A percentile compares a stretch with the other conserved stretches of the same genome.
Conservation (phyloP, 1,140 invertebrate genomes). For the Geopemphigus sp. region DNA sequence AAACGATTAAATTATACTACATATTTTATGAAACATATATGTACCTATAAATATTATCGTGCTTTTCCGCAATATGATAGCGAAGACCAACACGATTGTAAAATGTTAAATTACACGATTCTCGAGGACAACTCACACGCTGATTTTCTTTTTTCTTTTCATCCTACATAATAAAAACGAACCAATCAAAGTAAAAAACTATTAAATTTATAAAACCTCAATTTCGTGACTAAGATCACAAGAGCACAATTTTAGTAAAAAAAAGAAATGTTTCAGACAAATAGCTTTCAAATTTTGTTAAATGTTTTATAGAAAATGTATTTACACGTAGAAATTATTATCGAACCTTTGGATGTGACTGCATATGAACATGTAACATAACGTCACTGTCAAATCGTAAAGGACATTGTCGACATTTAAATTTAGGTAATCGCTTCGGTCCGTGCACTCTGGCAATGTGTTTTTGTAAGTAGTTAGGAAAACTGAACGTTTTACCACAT, state of each 20-base stretch:
- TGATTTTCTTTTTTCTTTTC: constrained; percentile 29
- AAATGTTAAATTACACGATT: constrained; percentile 36
- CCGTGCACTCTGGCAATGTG: constrained; percentile 37
- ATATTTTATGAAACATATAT: background rate
- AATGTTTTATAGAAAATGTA: too few species aligned
- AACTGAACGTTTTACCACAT: constrained; percentile 35
- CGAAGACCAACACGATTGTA: constrained; percentile 36
- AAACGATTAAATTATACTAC: background rate
- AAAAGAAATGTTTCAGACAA: too few species aligned
- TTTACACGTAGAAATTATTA: background rate
- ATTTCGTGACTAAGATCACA: too few species aligned
- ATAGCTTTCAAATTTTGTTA: too few species aligned
- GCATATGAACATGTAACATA: constrained; percentile 39
- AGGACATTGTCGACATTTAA: constrained; percentile 37
- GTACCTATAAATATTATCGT: constrained; percentile 44
- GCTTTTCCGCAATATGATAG: constrained; percentile 44
- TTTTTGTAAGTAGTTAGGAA: constrained; percentile 48
- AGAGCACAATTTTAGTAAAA: too few species aligned
- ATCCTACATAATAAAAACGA: background rate
- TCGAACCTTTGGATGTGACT: constrained; percentile 40
- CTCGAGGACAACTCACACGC: constrained; percentile 31
- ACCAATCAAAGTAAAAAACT: background rate
- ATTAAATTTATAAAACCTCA: too few species aligned
- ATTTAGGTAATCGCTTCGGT: constrained; percentile 23
- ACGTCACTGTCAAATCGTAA: constrained; percentile 21